Percentiles rank a stretch among this genome's conserved stretches.
phyloP scores from a whole-genome alignment of 64 coral and sea anemone genomes.

The Dendronephthya gigantea region DNA sequence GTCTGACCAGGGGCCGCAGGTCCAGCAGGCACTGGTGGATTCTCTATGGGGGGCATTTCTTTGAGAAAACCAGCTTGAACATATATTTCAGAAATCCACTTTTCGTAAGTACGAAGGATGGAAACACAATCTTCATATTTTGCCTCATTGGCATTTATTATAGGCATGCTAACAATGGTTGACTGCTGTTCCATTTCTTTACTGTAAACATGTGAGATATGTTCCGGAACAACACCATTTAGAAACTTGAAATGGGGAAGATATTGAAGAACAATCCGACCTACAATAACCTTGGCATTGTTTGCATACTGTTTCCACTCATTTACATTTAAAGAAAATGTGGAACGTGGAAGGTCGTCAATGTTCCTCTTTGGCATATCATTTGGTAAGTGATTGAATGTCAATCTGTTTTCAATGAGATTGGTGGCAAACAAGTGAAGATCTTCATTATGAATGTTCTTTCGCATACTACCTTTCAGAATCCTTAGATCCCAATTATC shows the following conservation, averaged over 20 bases:
- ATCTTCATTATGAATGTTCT: slow-evolving; percentile 55
- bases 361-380: slow-evolving; percentile 39
- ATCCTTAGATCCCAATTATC: slow-evolving; percentile 55
- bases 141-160: slow-evolving; percentile 58
- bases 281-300: slow-evolving; percentile 38
- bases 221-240: slow-evolving; percentile 36
- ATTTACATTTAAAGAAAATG: slow-evolving; percentile 31
- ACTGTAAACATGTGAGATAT: slow-evolving; percentile 46
- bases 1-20: slow-evolving; percentile 39
- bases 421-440: slow-evolving; percentile 48
- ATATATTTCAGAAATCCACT: slow-evolving; percentile 57
- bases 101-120: slow-evolving; percentile 49
- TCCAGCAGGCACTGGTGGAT: slow-evolving; percentile 37
- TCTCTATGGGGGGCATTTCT: slow-evolving; percentile 29
- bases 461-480: slow-evolving; percentile 39
- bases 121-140: slow-evolving; percentile 60
- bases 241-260: slow-evolving; percentile 34
- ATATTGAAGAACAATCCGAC: slow-evolving; percentile 36
- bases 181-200: slow-evolving; percentile 41
- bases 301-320: slow-evolving; percentile 50
- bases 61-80: slow-evolving; percentile 41
- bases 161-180: slow-evolving; percentile 44
- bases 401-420: slow-evolving; percentile 52
- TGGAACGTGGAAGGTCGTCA: slow-evolving; percentile 4
- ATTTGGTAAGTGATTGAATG: slow-evolving; percentile 42